A percentile compares a stretch with the other conserved stretches of the same genome.
Conservation (phyloP, 2,888 invertebrate species). For the Agonopterix alstromeriana region DNA sequence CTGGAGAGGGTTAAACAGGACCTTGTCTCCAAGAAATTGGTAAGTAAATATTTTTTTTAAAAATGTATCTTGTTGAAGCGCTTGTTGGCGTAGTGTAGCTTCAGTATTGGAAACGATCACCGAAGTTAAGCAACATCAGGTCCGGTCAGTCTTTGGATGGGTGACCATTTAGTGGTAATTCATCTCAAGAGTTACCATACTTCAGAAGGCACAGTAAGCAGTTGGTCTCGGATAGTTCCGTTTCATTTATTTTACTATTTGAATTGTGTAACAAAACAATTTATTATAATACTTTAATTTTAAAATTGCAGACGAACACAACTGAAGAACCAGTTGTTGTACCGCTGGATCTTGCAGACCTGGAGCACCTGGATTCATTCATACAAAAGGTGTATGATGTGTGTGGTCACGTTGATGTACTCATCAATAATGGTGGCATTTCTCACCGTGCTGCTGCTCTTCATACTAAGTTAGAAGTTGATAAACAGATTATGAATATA, state of each 20-base stretch:
- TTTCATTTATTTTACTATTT: no score
- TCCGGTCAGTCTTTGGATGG: no score
- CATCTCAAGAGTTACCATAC: no score
- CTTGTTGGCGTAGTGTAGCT: no score
- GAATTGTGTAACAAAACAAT: no score
- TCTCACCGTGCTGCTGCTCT: slow-evolving; percentile 86
- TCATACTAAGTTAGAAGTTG: slow-evolving; percentile 87
- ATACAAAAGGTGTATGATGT: slow-evolving; percentile 81
- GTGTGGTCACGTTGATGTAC: slow-evolving; percentile 88
- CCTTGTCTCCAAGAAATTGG: slow-evolving; percentile 79
- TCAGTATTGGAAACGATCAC: no score
- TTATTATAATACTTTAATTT: not conserved
- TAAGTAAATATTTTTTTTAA: slow-evolving; percentile 35
- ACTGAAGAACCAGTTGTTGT: slow-evolving; percentile 85
- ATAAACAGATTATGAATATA: slow-evolving; percentile 91
- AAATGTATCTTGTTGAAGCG: no score
- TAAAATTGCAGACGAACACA: slow-evolving; percentile 60
- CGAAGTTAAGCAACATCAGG: no score
- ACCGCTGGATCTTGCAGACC: slow-evolving; percentile 85
- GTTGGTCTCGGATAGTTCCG: no score
- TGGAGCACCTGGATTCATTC: slow-evolving; percentile 78
- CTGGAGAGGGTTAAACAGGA: slow-evolving; percentile 88
- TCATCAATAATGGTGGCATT: slow-evolving; percentile 95
- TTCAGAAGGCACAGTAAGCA: no score
- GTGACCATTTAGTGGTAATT: no score